Evolutionary conservation across 2,888 invertebrate genomes (phyloP).

Genomic region (Acrobasis repandana): DNA sequence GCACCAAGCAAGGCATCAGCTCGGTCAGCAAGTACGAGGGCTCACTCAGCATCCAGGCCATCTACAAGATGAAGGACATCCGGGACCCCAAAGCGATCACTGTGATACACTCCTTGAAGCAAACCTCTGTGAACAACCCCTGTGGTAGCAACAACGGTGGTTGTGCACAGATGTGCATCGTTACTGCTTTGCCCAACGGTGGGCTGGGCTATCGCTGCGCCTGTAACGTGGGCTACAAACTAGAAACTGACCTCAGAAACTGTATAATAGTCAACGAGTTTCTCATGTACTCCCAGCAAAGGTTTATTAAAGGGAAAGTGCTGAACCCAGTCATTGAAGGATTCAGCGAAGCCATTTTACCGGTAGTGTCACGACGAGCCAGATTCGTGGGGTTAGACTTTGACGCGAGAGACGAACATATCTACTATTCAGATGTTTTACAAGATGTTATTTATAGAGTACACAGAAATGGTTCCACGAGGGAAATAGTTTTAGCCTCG

Average conservation of each 20-base stretch:
- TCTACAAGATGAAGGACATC: slow-evolving; percentile 91
- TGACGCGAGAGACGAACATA: slow-evolving; percentile 93
- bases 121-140: slow-evolving; percentile 89
- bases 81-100: slow-evolving; percentile 93
- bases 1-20: slow-evolving; percentile 94
- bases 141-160: slow-evolving; percentile 94
- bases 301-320: slow-evolving; percentile 97
- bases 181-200: slow-evolving; percentile 88
- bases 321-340: slow-evolving; percentile 93
- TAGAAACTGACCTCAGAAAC: slow-evolving; percentile 88
- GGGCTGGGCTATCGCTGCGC: slow-evolving; percentile 95
- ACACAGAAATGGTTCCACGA: slow-evolving; percentile 89
- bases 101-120: slow-evolving; percentile 90
- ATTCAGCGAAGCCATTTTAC: slow-evolving; percentile 97
- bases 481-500: slow-evolving; percentile 95
- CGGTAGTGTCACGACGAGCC: slow-evolving; percentile 95
- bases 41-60: slow-evolving; percentile 88
- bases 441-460: slow-evolving; percentile 96
- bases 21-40: slow-evolving; percentile 94
- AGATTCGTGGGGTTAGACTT: slow-evolving; percentile 98
- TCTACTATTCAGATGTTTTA: slow-evolving; percentile 98
- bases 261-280: slow-evolving; percentile 94
- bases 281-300: slow-evolving; percentile 96
- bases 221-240: slow-evolving; percentile 93
- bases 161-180: slow-evolving; percentile 97